Evolutionary conservation across 2,797 vertebrate genomes (phyloP).

Genomic region (Microctenopoma steveboyesi): DNA sequence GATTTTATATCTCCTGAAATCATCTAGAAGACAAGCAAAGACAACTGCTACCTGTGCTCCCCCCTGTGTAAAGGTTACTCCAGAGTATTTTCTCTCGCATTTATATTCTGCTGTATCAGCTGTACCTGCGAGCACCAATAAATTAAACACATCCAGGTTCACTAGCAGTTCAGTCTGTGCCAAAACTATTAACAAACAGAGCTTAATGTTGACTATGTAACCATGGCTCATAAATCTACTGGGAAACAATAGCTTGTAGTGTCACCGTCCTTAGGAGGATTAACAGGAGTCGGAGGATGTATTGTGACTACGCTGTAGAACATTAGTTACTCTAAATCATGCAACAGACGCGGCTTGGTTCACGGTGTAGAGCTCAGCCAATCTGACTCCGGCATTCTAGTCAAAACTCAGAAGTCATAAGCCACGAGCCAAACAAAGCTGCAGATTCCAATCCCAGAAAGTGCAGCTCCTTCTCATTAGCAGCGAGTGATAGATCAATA

Average conservation of each 20-base stretch:
- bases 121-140: constrained; percentile 62
- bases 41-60: constrained; percentile 28
- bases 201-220: constrained; percentile 64
- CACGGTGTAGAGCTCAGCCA: constrained; percentile 25
- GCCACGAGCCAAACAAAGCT: constrained; percentile 32
- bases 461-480: constrained; percentile 76
- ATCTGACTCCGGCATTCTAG: constrained; percentile 9
- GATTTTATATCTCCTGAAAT: constrained; percentile 29
- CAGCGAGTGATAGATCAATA: constrained; percentile 78
- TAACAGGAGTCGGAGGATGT: constrained; percentile 27
- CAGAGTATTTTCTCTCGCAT: constrained; percentile 50
- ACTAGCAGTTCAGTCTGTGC: constrained; percentile 57
- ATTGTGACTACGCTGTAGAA: constrained; percentile 35
- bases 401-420: constrained; percentile 45
- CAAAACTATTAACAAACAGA: constrained; percentile 61
- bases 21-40: constrained; percentile 41
- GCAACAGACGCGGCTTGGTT: constrained; percentile 22
- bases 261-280: constrained; percentile 43
- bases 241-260: constrained; percentile 69
- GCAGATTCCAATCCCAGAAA: constrained; percentile 48
- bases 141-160: constrained; percentile 62
- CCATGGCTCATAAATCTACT: constrained; percentile 62
- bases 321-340: constrained; percentile 48
- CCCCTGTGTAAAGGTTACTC: constrained; percentile 47
- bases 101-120: constrained; percentile 68